Evolutionary conservation across 2,888 invertebrate genomes (phyloP), one percentile per base, ranked within the genome.

Genomic region (Beris morrisii): DNA sequence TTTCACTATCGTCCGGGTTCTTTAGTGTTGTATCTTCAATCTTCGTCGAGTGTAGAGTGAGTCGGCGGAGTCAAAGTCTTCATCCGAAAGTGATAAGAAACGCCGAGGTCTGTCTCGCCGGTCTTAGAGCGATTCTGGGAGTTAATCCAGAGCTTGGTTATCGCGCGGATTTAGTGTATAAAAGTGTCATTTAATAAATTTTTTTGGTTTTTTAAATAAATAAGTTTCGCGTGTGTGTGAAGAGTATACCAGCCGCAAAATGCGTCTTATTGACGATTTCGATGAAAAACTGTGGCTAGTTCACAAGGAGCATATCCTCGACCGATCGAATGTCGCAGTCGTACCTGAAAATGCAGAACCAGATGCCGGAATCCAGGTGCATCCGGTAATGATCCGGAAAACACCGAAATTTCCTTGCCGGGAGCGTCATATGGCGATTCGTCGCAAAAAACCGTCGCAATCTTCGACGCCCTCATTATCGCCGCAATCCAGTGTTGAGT

Each of bases 331-430:
- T 66, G 64, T 44, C 6, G 5, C 5, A 9, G 31, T 13, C 31
- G 32, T 3, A 31, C 22, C 31, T 31, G 48, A 4, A 5, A 31
- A 53, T 31, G 43, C 38, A 4, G 45, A 5, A 22, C 28, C 28
- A 28, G 57, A 58, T 38, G 70, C 70, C 63, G 70, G 71, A 30
- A 69, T 73, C 45, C 74, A 76, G 69, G 76, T 79, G 70, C 80
- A 81, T 67, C 81, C 81, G 69, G 79, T 82, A 72, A 74, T 78
- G 52, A 76, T 80, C 61, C 78, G 84, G 72, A 84, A 84, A 73
- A 84, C 84, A 52, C 87, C 88, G 65, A 86, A 86, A 73, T 88
- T 88, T 76, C 88, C 87, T 1, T 87, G 87, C 1, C 83, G 88
- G 52, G 88, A 88, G 74, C 83, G 89, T 71, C 87, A 88, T 76